phyloP scores from a whole-genome alignment of 1,140 invertebrate genomes.

The Psilanteris sp. region DNA sequence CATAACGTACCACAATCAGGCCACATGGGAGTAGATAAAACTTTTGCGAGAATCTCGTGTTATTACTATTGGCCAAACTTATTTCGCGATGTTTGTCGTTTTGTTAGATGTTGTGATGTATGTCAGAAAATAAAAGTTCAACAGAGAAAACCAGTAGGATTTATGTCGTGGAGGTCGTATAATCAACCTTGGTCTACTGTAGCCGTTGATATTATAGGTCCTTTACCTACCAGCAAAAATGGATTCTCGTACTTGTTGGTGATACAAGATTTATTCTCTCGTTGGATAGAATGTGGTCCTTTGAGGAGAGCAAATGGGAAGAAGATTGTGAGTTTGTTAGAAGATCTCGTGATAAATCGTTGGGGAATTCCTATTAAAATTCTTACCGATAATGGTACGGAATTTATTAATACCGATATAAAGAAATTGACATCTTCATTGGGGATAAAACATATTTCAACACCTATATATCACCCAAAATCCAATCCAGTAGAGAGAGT shows the following conservation, averaged over 20 bases:
- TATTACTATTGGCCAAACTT: too few species aligned
- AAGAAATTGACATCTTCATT: not conserved
- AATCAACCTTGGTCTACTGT: conserved; percentile 61
- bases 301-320: conserved; percentile 10
- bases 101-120: too few species aligned
- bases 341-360: conserved; percentile 3
- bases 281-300: conserved; percentile 52
- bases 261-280: conserved; percentile 69
- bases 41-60: conserved; percentile 20
- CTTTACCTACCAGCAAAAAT: conserved; percentile 56
- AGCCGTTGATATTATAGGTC: conserved; percentile 66
- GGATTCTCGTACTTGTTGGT: conserved; percentile 69
- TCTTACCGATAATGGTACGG: conserved; percentile 62
- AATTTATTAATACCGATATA: too few species aligned
- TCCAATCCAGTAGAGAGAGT: conserved; percentile 74
- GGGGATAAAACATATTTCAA: conserved; percentile 60
- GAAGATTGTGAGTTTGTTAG: not conserved
- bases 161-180: conserved; percentile 58
- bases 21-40: conserved; percentile 72
- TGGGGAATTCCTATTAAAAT: conserved; percentile 28
- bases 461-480: conserved; percentile 50
- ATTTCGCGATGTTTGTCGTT: too few species aligned
- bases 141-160: conserved; percentile 45
- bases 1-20: conserved; percentile 47
- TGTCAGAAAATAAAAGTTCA: conserved; percentile 66